Percentiles rank a stretch among this genome's conserved stretches.
Evolutionary conservation across 1,140 invertebrate species (phyloP).

Genomic region (Drosophila gunungcola): DNA sequence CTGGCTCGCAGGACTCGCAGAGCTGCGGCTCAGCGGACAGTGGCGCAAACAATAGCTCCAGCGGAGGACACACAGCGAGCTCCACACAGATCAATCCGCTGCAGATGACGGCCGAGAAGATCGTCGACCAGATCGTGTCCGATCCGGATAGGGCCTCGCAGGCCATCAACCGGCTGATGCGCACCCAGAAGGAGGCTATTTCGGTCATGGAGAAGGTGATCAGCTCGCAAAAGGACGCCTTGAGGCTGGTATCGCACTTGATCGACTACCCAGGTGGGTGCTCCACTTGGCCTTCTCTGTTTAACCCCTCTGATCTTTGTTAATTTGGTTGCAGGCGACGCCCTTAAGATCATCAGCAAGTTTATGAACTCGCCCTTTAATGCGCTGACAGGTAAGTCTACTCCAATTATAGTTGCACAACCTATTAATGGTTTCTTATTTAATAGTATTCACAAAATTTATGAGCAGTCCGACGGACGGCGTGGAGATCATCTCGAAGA

Average conservation of each 20-base stretch:
- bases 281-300: not conserved
- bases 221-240: conserved; percentile 79
- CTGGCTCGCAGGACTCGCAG: conserved; percentile 71
- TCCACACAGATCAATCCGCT: conserved; percentile 56
- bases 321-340: conserved; percentile 64
- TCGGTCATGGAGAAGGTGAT: conserved; percentile 79
- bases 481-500: conserved; percentile 83
- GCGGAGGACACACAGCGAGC: conserved; percentile 4
- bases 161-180: conserved; percentile 78
- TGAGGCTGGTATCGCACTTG: conserved; percentile 77
- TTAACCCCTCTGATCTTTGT: conserved; percentile 2
- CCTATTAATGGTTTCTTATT: too few species aligned
- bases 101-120: conserved; percentile 76
- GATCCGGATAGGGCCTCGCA: conserved; percentile 80
- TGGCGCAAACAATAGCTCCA: conserved; percentile 25
- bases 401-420: too few species aligned
- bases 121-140: conserved; percentile 78
- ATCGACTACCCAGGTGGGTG: conserved; percentile 79
- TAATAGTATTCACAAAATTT: conserved; percentile 81
- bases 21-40: conserved; percentile 80
- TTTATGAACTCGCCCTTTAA: conserved; percentile 84
- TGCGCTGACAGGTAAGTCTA: conserved; percentile 59
- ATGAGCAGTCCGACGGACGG: conserved; percentile 84
- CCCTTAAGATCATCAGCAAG: conserved; percentile 83
- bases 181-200: conserved; percentile 80